Evolutionary conservation across 1,140 invertebrate species (phyloP), one percentile per base, ranked within the genome.

Genomic region (Theocolax elegans): DNA sequence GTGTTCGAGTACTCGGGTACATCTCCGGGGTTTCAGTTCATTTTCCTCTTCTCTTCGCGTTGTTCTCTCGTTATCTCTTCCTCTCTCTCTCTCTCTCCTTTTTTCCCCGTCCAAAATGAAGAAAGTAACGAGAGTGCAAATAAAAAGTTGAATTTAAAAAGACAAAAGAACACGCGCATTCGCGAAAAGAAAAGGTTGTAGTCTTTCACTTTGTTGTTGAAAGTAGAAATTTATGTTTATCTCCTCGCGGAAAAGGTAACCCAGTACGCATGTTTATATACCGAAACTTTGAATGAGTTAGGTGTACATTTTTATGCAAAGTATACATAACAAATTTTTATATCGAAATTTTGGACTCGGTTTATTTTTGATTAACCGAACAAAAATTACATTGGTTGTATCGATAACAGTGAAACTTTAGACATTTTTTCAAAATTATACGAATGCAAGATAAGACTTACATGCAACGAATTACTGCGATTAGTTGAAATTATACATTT

Each of bases 61-160:
- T 54, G 49, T 51, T 54, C 51, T 35, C 31, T 35, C 31, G 10
- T 35, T n/a, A n/a, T n/a, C n/a, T n/a, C n/a, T n/a, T n/a, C n/a
- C n/a, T n/a, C n/a, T n/a, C n/a, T n/a, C n/a, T n/a, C n/a, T n/a
- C 13, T 19, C 59, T 48, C 8, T 19, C 15, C 29, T 15, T 48
- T n/a, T 48, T 19, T 48, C 44, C 44, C 44, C 23, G 23, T 59
- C 17, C 21, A 38, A 59, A 59, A 59, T 59, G 53, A 67, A 67
- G 44, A 59, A 67, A 48, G 54, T 49, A 59, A 67, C 35, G 56
- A 44, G 40, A 27, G 46, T 17, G n/a, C 44, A 56, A 60, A 68
- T 60, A 68, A 60, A 60, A 68, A 53, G 56, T n/a, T 49, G 23
- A 60, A 60, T 58, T 48, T 51, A 58, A 58, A 46, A 40, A 67